Evolutionary conservation across 2,797 vertebrate genomes (phyloP).

Genomic region (Propithecus perrieri): DNA sequence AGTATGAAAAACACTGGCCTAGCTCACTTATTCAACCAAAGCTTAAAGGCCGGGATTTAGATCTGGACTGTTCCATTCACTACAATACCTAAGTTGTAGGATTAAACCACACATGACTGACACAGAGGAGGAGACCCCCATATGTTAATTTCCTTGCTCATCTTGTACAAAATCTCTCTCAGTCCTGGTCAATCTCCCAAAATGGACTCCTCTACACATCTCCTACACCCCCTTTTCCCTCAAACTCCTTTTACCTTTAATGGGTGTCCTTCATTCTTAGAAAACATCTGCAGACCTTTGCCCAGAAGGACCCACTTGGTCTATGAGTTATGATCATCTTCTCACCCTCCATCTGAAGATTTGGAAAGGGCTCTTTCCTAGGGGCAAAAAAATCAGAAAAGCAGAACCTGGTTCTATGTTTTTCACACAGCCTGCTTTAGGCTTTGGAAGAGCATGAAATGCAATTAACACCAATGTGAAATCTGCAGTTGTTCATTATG

Average conservation of each 20-base stretch:
- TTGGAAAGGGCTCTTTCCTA: neutral
- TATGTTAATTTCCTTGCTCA: neutral
- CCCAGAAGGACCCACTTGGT: neutral
- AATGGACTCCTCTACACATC: neutral
- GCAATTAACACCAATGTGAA: slow-evolving; percentile 81
- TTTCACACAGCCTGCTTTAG: slow-evolving; percentile 60
- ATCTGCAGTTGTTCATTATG: slow-evolving; percentile 73
- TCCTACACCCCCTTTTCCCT: neutral
- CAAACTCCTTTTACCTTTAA: neutral
- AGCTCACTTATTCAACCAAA: neutral
- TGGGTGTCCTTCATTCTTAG: neutral
- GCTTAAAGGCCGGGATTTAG: neutral
- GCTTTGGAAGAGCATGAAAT: slow-evolving; percentile 79
- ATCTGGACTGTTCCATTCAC: neutral
- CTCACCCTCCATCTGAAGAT: neutral
- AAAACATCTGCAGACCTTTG: neutral
- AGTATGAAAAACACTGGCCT: neutral
- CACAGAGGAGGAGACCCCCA: neutral
- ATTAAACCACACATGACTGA: neutral
- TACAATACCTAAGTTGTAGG: neutral
- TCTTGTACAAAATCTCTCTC: neutral
- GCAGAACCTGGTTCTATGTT: slow-evolving; percentile 23
- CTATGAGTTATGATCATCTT: neutral
- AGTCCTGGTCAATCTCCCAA: neutral
- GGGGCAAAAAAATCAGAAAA: neutral